Evolutionary conservation across 2,113 vertebrate genomes (phyloP).

Genomic region (Urocynchramus pylzowi): DNA sequence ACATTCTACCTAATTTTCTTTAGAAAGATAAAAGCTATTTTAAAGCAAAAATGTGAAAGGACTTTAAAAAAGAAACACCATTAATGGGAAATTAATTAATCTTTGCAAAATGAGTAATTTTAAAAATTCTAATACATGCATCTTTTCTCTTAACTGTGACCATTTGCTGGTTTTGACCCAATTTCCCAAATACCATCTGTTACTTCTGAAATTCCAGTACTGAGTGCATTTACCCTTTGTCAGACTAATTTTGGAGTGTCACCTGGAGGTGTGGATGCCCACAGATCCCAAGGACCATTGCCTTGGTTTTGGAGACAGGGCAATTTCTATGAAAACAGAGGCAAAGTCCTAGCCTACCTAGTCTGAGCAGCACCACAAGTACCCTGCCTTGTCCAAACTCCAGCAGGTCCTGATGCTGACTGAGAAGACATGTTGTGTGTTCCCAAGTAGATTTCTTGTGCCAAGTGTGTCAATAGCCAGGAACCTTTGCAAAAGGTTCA

Average conservation of each 20-base stretch:
- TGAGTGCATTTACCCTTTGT: not conserved
- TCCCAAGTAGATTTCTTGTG: not conserved
- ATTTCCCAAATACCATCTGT: not conserved
- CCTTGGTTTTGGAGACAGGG: not conserved
- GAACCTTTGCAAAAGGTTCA: not conserved
- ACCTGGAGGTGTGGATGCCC: not conserved
- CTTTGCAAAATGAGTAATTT: not conserved
- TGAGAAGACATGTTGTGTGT: not conserved
- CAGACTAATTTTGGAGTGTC: not conserved
- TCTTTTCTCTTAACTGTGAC: not conserved
- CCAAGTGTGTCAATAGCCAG: not conserved
- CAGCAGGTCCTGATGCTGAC: not conserved
- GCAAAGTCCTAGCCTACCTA: not conserved
- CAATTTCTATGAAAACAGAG: not conserved
- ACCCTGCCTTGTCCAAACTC: not conserved
- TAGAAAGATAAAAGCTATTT: not conserved
- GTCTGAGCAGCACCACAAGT: not conserved
- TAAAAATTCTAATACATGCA: not conserved
- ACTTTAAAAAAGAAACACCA: not conserved
- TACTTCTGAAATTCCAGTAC: not conserved
- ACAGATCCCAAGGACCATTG: not conserved
- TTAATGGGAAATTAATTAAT: not conserved
- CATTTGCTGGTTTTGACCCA: not conserved
- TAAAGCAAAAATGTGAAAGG: not conserved
- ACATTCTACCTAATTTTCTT: not conserved